Percentiles rank a stretch among this genome's conserved stretches.
phyloP scores from a whole-genome alignment of 2,888 invertebrate genomes.

The Lapara coniferarum region DNA sequence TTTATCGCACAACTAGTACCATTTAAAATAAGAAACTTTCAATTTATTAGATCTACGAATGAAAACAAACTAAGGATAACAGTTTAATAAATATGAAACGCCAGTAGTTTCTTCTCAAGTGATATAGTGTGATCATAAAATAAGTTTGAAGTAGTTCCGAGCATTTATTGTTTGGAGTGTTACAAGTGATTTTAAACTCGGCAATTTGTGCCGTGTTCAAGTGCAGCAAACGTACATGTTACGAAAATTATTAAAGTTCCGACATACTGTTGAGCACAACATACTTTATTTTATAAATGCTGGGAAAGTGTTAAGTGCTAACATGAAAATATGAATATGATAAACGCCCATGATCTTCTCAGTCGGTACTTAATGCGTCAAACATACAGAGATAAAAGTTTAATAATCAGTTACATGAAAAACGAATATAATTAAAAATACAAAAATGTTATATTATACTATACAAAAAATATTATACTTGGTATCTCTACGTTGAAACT shows the following conservation, averaged over 20 bases:
- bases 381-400: too few relatives aligned
- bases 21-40: constrained; percentile 48
- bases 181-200: constrained; percentile 3
- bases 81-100: constrained; percentile 23
- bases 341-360: neutral
- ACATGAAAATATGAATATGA: neutral
- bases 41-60: constrained; percentile 37
- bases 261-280: neutral
- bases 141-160: neutral
- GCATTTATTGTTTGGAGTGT: constrained; percentile 7
- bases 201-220: neutral
- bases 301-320: neutral
- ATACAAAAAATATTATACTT: too few relatives aligned
- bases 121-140: constrained; percentile 22
- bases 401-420: too few relatives aligned
- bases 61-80: constrained; percentile 26
- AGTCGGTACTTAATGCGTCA: too few relatives aligned
- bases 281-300: neutral
- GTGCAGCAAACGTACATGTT: neutral
- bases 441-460: too few relatives aligned
- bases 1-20: constrained; percentile 50
- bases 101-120: constrained; percentile 12
- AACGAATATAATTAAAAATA: too few relatives aligned
- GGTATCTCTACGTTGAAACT: too few relatives aligned
- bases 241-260: neutral